These are phyloP conservation scores for Phyllopteryx taeniolatus DNA, from an alignment of 2,113 vertebrate species.

Conservation along the genomic window DNA sequence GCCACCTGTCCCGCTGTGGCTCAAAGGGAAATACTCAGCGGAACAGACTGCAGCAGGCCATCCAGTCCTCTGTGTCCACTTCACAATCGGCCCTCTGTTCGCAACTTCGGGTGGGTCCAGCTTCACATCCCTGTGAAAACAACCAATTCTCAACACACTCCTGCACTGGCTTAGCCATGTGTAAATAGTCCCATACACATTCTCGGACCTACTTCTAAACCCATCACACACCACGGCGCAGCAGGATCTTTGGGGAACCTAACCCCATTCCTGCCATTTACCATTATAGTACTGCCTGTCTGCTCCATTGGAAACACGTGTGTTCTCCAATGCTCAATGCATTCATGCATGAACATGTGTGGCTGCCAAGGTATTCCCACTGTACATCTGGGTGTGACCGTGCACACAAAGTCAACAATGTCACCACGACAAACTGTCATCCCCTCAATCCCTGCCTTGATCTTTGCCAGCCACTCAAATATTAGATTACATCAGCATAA, in stretches of 20 bases:
- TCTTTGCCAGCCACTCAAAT: constrained; percentile 35
- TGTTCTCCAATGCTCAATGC: constrained; percentile 34
- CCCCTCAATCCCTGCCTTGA: constrained; percentile 23
- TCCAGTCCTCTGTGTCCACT: constrained; percentile 52
- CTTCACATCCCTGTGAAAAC: constrained; percentile 70
- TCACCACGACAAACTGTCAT: constrained; percentile 27
- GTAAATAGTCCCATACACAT: constrained; percentile 55
- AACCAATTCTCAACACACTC: constrained; percentile 68
- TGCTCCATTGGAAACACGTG: constrained; percentile 71
- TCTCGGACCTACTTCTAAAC: constrained; percentile 57
- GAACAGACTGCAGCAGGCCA: constrained; percentile 22
- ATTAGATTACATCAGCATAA: constrained; percentile 15
- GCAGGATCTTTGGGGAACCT: constrained; percentile 61
- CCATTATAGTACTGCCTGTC: constrained; percentile 61
- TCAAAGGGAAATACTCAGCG: constrained; percentile 47
- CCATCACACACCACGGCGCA: constrained; percentile 49
- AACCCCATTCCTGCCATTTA: constrained; percentile 67
- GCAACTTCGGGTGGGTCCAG: constrained; percentile 64
- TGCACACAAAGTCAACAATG: constrained; percentile 34
- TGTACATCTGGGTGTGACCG: constrained; percentile 54
- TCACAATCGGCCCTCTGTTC: constrained; percentile 74
- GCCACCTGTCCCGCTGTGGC: constrained; percentile 65
- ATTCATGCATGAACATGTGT: constrained; percentile 52
- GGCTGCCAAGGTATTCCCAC: constrained; percentile 30
- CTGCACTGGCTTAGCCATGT: constrained; percentile 50